These are phyloP conservation scores for Papilio polyxenes DNA, from an alignment of 1,140 invertebrate genomes.

Conservation along the genomic window DNA sequence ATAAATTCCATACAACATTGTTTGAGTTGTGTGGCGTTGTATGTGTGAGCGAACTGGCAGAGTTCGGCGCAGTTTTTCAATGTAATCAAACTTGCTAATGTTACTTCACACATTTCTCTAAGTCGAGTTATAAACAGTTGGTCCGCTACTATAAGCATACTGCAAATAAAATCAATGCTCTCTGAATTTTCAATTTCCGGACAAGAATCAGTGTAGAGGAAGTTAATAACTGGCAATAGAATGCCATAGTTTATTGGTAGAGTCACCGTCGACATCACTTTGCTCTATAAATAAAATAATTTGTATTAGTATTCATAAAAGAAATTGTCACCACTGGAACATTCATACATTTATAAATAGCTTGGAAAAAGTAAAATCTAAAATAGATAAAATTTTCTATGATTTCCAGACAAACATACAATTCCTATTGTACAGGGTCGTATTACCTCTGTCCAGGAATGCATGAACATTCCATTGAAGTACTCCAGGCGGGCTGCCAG, in stretches of 20 bases:
- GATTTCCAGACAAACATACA: neutral
- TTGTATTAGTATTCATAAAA: neutral
- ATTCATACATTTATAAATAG: no score
- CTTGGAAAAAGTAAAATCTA: no score
- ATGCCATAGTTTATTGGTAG: slow-evolving; percentile 77
- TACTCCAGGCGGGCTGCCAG: slow-evolving; percentile 87
- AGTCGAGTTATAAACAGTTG: slow-evolving; percentile 85
- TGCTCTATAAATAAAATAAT: slow-evolving; percentile 69
- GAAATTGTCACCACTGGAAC: no score
- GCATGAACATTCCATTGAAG: slow-evolving; percentile 87
- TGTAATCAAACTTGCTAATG: slow-evolving; percentile 82
- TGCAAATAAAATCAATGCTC: slow-evolving; percentile 83
- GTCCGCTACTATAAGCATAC: slow-evolving; percentile 86
- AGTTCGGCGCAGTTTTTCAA: slow-evolving; percentile 86
- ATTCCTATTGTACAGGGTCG: neutral
- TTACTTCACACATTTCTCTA: slow-evolving; percentile 85
- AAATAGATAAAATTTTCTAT: no score
- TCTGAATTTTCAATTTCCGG: slow-evolving; percentile 79
- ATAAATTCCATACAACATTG: slow-evolving; percentile 86
- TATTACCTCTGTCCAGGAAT: slow-evolving; percentile 85
- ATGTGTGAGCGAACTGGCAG: slow-evolving; percentile 84
- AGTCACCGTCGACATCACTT: slow-evolving; percentile 72
- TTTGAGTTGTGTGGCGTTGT: slow-evolving; percentile 85
- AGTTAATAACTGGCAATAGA: slow-evolving; percentile 84
- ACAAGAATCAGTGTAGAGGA: slow-evolving; percentile 85